Evolutionary conservation across 2,113 vertebrate genomes (phyloP).

Genomic region (Melozone crissalis): DNA sequence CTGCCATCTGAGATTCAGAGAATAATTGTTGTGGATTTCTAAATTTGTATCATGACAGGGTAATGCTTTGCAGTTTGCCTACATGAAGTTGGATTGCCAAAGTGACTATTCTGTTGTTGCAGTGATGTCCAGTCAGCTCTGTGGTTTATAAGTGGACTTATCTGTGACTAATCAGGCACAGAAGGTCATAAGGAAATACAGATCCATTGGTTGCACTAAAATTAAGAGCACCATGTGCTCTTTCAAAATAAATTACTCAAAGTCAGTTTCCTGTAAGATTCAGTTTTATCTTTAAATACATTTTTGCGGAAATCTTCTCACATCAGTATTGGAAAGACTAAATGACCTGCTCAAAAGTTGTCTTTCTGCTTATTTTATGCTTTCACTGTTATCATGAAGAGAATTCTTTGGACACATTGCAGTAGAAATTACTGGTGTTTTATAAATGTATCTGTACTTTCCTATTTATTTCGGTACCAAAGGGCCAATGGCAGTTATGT

Average conservation of each 20-base stretch:
- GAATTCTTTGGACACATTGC: background rate
- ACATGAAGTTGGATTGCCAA: background rate
- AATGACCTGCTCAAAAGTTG: background rate
- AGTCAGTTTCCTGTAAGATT: background rate
- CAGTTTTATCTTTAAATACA: background rate
- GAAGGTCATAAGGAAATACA: background rate
- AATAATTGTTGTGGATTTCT: background rate
- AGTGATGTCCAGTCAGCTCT: background rate
- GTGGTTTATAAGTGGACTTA: background rate
- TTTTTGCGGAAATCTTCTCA: background rate
- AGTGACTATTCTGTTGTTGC: background rate
- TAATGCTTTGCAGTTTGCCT: background rate
- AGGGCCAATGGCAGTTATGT: constrained; percentile 29
- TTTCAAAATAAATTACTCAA: background rate
- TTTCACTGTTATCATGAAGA: background rate
- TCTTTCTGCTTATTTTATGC: background rate
- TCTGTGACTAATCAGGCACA: background rate
- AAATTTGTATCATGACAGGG: background rate
- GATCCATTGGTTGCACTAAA: background rate
- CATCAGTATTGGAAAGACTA: background rate
- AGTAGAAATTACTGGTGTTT: background rate
- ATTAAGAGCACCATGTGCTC: rapidly evolving
- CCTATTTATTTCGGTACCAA: background rate
- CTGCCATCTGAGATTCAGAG: background rate
- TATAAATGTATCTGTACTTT: background rate